Percentiles rank a stretch among this genome's conserved stretches.
These are phyloP conservation scores for Scartelaos histophorus DNA, from an alignment of 2,113 vertebrate species.

Conservation along the genomic window DNA sequence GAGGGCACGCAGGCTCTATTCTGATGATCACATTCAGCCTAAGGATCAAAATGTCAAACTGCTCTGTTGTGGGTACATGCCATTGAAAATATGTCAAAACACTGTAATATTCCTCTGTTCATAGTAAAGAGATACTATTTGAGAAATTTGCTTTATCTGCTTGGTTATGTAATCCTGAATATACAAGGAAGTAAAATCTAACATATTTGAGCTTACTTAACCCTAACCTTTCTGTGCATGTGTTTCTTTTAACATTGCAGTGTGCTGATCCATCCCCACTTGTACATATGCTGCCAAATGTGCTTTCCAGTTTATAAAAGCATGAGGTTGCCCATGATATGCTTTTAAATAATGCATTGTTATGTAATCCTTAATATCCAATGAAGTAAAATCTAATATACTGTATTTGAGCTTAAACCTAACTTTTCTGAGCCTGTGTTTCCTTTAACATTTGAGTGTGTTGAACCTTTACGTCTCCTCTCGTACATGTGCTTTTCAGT, in stretches of 20 bases:
- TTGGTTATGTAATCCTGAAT: background rate
- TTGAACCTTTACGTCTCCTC: slow-evolving; percentile 52
- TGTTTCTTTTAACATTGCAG: no score
- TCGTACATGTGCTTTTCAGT: slow-evolving; percentile 70
- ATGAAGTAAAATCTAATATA: background rate
- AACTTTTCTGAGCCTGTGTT: no score
- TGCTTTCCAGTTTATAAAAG: slow-evolving; percentile 72
- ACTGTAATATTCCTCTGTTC: background rate
- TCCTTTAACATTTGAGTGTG: background rate
- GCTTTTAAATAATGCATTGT: background rate
- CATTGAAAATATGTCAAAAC: background rate
- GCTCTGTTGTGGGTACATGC: background rate
- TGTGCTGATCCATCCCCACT: slow-evolving; percentile 53
- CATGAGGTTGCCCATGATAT: no score
- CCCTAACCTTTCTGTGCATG: no score
- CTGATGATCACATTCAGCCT: background rate
- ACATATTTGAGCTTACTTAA: slow-evolving; percentile 44
- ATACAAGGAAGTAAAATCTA: background rate
- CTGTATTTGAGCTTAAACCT: slow-evolving; percentile 43
- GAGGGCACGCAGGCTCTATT: background rate
- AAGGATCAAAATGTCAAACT: background rate
- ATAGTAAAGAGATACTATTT: background rate
- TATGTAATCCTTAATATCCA: background rate
- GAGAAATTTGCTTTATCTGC: slow-evolving; percentile 10
- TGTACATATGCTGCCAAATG: slow-evolving; percentile 73